A percentile compares a stretch with the other conserved stretches of the same genome.
These are phyloP conservation scores for Liposcelis brunnea DNA, from an alignment of 2,888 invertebrate genomes.

Conservation along the genomic window DNA sequence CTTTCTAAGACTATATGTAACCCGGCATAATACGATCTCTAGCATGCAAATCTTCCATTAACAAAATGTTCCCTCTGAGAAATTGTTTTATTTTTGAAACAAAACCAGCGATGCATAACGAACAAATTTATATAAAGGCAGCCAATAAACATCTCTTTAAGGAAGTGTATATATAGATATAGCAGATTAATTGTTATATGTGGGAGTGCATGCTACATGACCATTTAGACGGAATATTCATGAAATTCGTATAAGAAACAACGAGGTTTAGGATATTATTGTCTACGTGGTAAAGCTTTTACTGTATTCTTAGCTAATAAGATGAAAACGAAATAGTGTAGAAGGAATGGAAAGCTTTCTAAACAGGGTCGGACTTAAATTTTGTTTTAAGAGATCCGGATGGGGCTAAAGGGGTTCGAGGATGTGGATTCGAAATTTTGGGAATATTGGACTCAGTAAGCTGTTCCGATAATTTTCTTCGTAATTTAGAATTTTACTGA, in stretches of 20 bases:
- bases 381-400: too few species aligned
- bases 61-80: too few species aligned
- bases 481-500: too few species aligned
- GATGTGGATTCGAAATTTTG: too few species aligned
- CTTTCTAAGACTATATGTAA: too few species aligned
- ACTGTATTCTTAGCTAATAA: slow-evolving; percentile 2
- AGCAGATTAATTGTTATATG: slow-evolving; percentile 8
- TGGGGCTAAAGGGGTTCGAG: too few species aligned
- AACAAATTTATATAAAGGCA: slow-evolving; percentile 8
- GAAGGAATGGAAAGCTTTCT: neutral
- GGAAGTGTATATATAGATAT: neutral
- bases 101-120: slow-evolving; percentile 6
- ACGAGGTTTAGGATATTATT: neutral
- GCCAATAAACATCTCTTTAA: slow-evolving; percentile 8
- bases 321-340: neutral
- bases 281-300: neutral
- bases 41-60: too few species aligned
- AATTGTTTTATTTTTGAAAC: neutral
- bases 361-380: too few species aligned
- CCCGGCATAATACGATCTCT: too few species aligned
- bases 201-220: slow-evolving; percentile 1
- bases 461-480: too few species aligned
- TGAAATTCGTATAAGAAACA: neutral
- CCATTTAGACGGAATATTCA: neutral
- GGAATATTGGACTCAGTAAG: too few species aligned